These are phyloP conservation scores for Desoria tigrina DNA, from an alignment of 2,888 invertebrate species.

Conservation along the genomic window DNA sequence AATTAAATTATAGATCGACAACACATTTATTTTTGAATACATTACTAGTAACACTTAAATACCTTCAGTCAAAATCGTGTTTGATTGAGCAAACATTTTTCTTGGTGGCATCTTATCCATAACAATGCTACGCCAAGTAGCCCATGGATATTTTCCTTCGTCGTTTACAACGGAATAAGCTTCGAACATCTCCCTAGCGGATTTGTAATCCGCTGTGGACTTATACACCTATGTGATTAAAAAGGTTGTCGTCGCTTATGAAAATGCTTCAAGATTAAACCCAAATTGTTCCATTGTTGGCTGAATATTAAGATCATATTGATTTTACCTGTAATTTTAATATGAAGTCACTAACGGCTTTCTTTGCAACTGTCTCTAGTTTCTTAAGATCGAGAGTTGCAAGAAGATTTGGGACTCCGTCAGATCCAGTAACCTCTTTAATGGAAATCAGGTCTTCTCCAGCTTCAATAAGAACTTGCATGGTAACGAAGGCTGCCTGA, in stretches of 20 bases:
- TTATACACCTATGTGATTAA: conserved; percentile 78
- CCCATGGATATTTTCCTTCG: conserved; percentile 70
- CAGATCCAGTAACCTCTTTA: conserved; percentile 66
- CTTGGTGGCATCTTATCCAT: conserved; percentile 86
- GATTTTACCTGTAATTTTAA: conserved; percentile 80
- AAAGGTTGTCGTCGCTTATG: not conserved
- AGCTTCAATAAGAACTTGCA: conserved; percentile 82
- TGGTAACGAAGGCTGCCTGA: conserved; percentile 85
- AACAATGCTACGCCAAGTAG: conserved; percentile 81
- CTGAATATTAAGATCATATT: not conserved
- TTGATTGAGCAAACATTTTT: conserved; percentile 87
- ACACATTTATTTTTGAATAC: conserved; percentile 23
- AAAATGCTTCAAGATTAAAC: not conserved
- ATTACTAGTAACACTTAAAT: conserved; percentile 2
- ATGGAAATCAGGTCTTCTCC: conserved; percentile 78
- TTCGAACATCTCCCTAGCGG: conserved; percentile 75
- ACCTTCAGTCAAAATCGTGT: conserved; percentile 66
- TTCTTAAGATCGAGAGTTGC: conserved; percentile 76
- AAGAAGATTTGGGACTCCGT: conserved; percentile 74
- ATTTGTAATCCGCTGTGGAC: conserved; percentile 76
- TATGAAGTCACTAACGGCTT: conserved; percentile 81
- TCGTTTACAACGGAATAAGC: conserved; percentile 77
- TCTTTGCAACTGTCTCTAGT: conserved; percentile 78
- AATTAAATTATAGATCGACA: not conserved
- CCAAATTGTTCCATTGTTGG: no score